Percentiles rank a stretch among this genome's conserved stretches.
These are phyloP conservation scores for Oxyscelio sp. DNA, from an alignment of 2,888 invertebrate genomes.

Conservation along the genomic window DNA sequence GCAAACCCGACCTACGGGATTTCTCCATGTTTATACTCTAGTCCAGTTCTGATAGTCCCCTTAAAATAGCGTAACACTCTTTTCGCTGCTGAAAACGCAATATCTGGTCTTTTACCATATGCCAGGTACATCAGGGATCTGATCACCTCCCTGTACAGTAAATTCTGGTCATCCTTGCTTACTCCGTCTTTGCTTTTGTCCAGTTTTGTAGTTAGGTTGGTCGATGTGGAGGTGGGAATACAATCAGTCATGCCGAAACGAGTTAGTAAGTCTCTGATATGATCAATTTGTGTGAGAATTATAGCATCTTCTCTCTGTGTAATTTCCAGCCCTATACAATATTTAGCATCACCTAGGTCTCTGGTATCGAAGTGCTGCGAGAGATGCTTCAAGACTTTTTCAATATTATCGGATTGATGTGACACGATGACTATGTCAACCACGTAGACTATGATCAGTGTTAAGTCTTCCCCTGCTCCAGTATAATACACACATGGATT, in stretches of 20 bases:
- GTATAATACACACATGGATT: conserved; percentile 71
- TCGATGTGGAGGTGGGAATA: conserved; percentile 78
- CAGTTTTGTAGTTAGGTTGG: conserved; percentile 45
- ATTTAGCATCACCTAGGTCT: conserved; percentile 68
- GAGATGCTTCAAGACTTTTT: conserved; percentile 38
- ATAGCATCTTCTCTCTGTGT: neutral
- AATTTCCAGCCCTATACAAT: conserved; percentile 78
- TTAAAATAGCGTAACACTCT: too few relatives aligned
- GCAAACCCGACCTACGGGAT: too few relatives aligned
- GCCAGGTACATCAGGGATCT: conserved; percentile 51
- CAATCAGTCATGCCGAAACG: conserved; percentile 79
- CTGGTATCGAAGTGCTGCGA: conserved; percentile 65
- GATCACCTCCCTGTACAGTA: too few relatives aligned
- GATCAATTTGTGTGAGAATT: conserved; percentile 65
- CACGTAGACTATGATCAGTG: conserved; percentile 76
- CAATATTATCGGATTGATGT: conserved; percentile 43
- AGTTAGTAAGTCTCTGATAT: conserved; percentile 75
- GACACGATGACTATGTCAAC: conserved; percentile 78
- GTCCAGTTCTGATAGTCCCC: too few relatives aligned
- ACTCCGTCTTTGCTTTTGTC: too few relatives aligned
- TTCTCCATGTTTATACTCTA: too few relatives aligned
- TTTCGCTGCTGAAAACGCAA: too few relatives aligned
- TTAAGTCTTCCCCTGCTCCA: conserved; percentile 50
- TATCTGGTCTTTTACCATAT: conserved; percentile 71
- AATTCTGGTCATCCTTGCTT: too few relatives aligned